Evolutionary conservation across 2,797 vertebrate species (phyloP).

Genomic region (Podarcis siculus): DNA sequence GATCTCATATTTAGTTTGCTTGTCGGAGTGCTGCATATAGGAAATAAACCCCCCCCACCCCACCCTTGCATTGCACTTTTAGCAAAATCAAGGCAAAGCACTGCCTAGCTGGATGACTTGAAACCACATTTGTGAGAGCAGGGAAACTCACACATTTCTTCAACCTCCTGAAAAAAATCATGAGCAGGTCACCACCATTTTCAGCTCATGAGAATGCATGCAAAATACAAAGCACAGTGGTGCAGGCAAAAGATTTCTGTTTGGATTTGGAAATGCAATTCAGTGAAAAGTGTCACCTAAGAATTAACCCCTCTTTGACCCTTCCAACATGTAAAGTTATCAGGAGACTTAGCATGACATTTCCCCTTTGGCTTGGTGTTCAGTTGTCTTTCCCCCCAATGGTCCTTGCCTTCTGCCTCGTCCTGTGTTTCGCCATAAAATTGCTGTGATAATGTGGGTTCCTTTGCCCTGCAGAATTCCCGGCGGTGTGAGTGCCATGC

Average conservation of each 20-base stretch:
- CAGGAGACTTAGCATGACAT: neutral
- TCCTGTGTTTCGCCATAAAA: neutral
- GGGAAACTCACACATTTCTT: neutral
- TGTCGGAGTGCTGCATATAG: neutral
- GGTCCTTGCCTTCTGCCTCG: neutral
- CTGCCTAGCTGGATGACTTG: neutral
- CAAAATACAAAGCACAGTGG: neutral
- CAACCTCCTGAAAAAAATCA: neutral
- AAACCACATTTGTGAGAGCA: neutral
- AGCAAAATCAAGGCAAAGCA: neutral
- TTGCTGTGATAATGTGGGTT: neutral
- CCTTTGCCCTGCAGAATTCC: slow-evolving; percentile 81
- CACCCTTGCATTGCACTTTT: neutral
- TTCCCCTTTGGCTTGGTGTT: neutral
- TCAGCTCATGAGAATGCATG: neutral
- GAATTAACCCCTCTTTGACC: neutral
- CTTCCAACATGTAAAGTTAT: neutral
- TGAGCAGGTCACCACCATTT: neutral
- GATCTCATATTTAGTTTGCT: neutral
- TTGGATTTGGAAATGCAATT: neutral
- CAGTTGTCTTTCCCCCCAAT: neutral
- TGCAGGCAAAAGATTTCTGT: neutral
- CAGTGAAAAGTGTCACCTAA: neutral
- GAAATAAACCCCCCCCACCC: neutral
- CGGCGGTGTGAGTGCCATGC: slow-evolving; percentile 85